Evolutionary conservation across 1,140 invertebrate species (phyloP).

Genomic region (Gryllus bimaculatus): DNA sequence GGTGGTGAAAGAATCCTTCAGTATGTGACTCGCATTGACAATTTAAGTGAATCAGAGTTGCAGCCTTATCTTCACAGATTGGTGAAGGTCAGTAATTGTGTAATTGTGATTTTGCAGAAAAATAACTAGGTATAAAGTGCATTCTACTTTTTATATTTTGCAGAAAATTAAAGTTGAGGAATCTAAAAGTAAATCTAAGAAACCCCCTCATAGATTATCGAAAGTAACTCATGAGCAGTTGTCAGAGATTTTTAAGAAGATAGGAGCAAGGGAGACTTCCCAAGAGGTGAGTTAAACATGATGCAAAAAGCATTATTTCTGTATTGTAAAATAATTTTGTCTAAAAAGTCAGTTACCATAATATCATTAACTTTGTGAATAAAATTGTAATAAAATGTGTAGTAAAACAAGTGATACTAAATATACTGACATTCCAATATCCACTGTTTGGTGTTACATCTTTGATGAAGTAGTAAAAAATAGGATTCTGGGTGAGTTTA

Average conservation of each 20-base stretch:
- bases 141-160: not conserved
- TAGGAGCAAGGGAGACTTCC: constrained; percentile 79
- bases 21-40: constrained; percentile 68
- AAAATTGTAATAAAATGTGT: too few relatives aligned
- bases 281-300: constrained; percentile 48
- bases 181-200: constrained; percentile 15
- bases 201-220: constrained; percentile 45
- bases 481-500: too few relatives aligned
- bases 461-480: too few relatives aligned
- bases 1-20: constrained; percentile 65
- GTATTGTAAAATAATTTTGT: too few relatives aligned
- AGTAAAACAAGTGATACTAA: too few relatives aligned
- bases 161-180: not conserved
- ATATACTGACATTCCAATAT: too few relatives aligned
- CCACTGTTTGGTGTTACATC: too few relatives aligned
- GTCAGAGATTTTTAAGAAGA: constrained; percentile 84
- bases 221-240: constrained; percentile 72
- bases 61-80: constrained; percentile 32
- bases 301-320: not conserved
- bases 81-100: constrained; percentile 13
- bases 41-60: constrained; percentile 70
- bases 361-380: too few relatives aligned
- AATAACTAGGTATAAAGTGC: not conserved
- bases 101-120: not conserved
- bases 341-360: too few relatives aligned